Percentiles rank a stretch among this genome's conserved stretches.
These are phyloP conservation scores for Oryctolagus cuniculus DNA, from an alignment of 2,113 vertebrate species.

Conservation along the genomic window DNA sequence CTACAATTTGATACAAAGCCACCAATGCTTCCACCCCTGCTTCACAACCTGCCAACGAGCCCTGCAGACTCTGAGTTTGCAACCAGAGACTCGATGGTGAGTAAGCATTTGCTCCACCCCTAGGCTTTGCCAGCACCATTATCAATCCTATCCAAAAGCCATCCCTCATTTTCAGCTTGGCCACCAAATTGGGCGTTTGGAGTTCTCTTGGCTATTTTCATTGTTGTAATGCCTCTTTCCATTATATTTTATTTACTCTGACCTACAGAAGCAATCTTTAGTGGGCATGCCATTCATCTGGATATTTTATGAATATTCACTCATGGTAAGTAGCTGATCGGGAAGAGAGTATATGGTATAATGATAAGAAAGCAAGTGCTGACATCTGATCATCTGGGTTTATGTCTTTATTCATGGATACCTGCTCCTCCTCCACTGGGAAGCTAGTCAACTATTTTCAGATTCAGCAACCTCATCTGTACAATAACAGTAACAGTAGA, in stretches of 20 bases:
- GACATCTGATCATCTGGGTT: background rate
- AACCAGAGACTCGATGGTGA: constrained; percentile 42
- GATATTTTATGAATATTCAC: background rate
- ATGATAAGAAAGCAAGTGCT: background rate
- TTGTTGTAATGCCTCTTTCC: background rate
- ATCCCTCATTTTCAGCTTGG: constrained; percentile 4
- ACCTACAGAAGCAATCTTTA: background rate
- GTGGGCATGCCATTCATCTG: background rate
- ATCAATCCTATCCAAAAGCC: constrained; percentile 54
- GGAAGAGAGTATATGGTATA: background rate
- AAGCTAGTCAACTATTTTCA: background rate
- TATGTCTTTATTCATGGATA: background rate
- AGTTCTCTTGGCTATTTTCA: background rate
- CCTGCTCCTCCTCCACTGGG: background rate
- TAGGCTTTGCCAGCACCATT: background rate
- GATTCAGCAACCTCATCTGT: background rate
- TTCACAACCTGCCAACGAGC: constrained; percentile 2
- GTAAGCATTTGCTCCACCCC: constrained; percentile 42
- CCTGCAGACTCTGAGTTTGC: constrained; percentile 61
- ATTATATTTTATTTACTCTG: constrained; percentile 22
- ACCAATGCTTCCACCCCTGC: background rate
- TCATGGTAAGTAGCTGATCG: background rate
- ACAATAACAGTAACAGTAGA: background rate
- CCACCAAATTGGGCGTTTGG: background rate
- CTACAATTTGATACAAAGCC: background rate